phyloP scores from a whole-genome alignment of 1,140 invertebrate species.

The Ceratina australensis region DNA sequence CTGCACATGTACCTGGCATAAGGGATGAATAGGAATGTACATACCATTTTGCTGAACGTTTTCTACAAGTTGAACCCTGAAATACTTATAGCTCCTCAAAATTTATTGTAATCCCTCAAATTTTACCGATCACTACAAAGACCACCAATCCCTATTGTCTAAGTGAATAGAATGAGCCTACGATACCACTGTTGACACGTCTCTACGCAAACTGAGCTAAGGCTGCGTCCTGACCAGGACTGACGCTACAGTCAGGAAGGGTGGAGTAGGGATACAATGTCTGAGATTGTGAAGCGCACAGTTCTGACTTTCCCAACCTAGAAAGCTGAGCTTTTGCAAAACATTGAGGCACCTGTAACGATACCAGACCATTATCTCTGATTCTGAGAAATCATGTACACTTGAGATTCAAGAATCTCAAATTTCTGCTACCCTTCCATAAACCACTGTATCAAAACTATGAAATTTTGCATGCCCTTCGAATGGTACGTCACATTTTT shows the following conservation, averaged over 20 bases:
- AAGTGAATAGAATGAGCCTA: conserved; percentile 36
- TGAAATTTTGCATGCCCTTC: too few species aligned
- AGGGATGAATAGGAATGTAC: conserved; percentile 64
- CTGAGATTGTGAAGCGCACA: conserved; percentile 31
- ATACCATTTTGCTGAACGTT: conserved; percentile 71
- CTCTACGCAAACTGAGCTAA: conserved; percentile 72
- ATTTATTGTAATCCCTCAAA: conserved; percentile 53
- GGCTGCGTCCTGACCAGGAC: conserved; percentile 75
- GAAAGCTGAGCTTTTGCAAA: not conserved
- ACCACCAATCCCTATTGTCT: conserved; percentile 47
- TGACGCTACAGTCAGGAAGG: conserved; percentile 63
- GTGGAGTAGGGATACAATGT: conserved; percentile 59
- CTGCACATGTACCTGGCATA: conserved; percentile 72
- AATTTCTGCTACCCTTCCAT: too few species aligned
- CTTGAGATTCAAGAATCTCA: too few species aligned
- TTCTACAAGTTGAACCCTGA: conserved; percentile 20
- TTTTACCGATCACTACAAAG: conserved; percentile 26
- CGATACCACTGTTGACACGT: conserved; percentile 70
- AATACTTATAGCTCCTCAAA: conserved; percentile 35
- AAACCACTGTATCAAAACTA: too few species aligned
- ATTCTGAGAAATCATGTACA: not conserved
- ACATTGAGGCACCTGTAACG: not conserved
- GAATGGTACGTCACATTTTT: too few species aligned
- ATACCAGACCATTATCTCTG: too few species aligned
- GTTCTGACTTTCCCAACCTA: conserved; percentile 3